Evolutionary conservation across 2,113 vertebrate species (phyloP), one percentile per base, ranked within the genome.

Genomic region (Asarcornis scutulata): DNA sequence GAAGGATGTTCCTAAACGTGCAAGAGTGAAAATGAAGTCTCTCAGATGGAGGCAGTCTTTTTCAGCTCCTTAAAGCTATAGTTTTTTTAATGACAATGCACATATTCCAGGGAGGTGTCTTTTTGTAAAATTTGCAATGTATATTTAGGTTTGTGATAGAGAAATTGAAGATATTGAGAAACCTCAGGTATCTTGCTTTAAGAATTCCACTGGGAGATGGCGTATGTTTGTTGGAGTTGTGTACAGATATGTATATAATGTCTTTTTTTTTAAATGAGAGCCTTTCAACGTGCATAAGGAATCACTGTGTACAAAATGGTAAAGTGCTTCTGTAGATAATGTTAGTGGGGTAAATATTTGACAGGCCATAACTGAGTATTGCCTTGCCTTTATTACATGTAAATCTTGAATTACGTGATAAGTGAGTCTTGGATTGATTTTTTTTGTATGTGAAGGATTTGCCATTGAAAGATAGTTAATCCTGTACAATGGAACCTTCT

Each of bases 131-230:
- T 98, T 98, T 97, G 97, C 98, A 97, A 95, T 96, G 98, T 98
- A 98, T 96, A 96, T 98, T 98, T 98, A 97, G 96, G 98, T 98
- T 98, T 98, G 97, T 78, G 96, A 95, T 97, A 98, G 98, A 98
- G 98, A 98, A 98, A 98, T 95, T 88, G 97, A 98, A 98, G 98
- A 98, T 98, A 92, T 98, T 98, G 98, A 97, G 98, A 98, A 98
- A 98, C 98, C 99, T 99, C 99, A 99, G 99, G 99, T 99, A 99
- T 98, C 98, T 97, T 98, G 98, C 98, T 98, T 99, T 98, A 98
- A 98, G 90, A 98, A 97, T 96, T 93, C 97, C 95, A 98, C 96
- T 98, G 97, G 98, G 98, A 98, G 98, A 97, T 62, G 96, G 98
- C 97, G 86, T 77, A 81, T 80, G 97, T 97, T 97, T 97, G 93